Conservation (phyloP, 2,113 vertebrate genomes). For the Brachionichthys hirsutus region DNA sequence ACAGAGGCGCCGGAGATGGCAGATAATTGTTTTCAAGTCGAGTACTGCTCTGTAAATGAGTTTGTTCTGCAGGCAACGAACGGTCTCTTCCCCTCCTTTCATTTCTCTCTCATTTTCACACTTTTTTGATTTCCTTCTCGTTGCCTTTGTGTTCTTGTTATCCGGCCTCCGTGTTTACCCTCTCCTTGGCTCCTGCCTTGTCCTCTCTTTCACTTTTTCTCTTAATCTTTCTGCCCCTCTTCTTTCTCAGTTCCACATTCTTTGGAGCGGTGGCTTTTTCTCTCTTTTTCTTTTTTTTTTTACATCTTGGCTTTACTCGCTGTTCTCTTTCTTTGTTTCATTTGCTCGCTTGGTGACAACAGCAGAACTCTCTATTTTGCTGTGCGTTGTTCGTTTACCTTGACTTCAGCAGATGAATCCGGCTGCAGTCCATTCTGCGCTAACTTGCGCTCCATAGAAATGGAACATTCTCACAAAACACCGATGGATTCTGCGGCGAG, state of each 20-base stretch:
- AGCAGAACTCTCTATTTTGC: conserved; percentile 35
- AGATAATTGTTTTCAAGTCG: conserved; percentile 82
- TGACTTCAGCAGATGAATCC: conserved; percentile 37
- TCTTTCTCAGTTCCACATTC: conserved; percentile 43
- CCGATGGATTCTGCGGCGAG: conserved; percentile 4
- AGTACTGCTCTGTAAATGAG: conserved; percentile 74
- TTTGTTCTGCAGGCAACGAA: conserved; percentile 72
- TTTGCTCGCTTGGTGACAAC: conserved; percentile 49
- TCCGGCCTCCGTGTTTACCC: conserved; percentile 59
- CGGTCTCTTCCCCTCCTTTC: conserved; percentile 65
- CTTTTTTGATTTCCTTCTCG: conserved; percentile 38
- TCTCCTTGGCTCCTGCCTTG: conserved; percentile 52
- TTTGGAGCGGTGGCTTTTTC: conserved; percentile 22
- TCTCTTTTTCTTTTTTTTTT: conserved; percentile 42
- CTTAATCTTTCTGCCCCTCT: conserved; percentile 32
- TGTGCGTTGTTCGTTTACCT: conserved; percentile 45
- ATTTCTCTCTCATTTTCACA: conserved; percentile 46
- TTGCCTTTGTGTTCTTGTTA: conserved; percentile 61
- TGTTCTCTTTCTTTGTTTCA: conserved; percentile 43
- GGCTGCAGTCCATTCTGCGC: conserved; percentile 2
- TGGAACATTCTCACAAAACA: conserved; percentile 11
- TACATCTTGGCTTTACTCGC: conserved; percentile 62
- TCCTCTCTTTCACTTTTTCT: conserved; percentile 44
- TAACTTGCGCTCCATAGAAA: conserved; percentile 14
- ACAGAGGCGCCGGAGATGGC: conserved; percentile 72